Conservation (phyloP, 2,888 invertebrate genomes). For the Palloptera scutellata region DNA sequence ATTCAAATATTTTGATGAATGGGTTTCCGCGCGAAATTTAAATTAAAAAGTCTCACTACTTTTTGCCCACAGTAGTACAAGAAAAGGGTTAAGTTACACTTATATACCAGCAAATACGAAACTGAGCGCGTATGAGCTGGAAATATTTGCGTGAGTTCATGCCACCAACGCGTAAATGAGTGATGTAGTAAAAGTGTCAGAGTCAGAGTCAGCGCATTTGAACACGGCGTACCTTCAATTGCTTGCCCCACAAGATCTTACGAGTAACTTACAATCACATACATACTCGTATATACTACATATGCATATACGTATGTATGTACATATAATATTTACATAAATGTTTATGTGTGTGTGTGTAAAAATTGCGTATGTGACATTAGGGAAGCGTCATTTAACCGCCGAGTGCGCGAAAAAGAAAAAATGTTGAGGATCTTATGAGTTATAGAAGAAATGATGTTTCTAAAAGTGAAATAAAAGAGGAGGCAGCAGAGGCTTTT, state of each 20-base stretch:
- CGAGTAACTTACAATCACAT: too few relatives aligned
- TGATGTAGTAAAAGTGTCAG: conserved; percentile 26
- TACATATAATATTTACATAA: neutral
- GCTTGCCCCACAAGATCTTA: too few relatives aligned
- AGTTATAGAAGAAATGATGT: too few relatives aligned
- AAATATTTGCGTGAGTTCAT: conserved; percentile 6
- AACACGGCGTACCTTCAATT: conserved; percentile 10
- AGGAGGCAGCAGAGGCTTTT: neutral
- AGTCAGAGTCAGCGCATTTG: conserved; percentile 31
- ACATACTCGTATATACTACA: neutral
- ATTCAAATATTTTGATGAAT: too few relatives aligned
- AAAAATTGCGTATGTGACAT: conserved; percentile 6
- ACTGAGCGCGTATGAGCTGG: neutral
- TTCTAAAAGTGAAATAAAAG: too few relatives aligned
- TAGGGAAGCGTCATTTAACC: conserved; percentile 29
- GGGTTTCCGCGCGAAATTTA: too few relatives aligned
- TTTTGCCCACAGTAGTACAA: too few relatives aligned
- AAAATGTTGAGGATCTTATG: too few relatives aligned
- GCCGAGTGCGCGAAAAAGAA: conserved; percentile 1
- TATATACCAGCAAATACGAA: neutral
- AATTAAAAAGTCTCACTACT: too few relatives aligned
- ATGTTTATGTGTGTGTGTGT: too few relatives aligned
- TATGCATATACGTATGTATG: neutral
- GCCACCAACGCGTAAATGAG: conserved; percentile 29
- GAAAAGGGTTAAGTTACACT: neutral